Percentiles rank a stretch among this genome's conserved stretches.
phyloP scores from a whole-genome alignment of 2,113 vertebrate species.

The Mohoua ochrocephala region DNA sequence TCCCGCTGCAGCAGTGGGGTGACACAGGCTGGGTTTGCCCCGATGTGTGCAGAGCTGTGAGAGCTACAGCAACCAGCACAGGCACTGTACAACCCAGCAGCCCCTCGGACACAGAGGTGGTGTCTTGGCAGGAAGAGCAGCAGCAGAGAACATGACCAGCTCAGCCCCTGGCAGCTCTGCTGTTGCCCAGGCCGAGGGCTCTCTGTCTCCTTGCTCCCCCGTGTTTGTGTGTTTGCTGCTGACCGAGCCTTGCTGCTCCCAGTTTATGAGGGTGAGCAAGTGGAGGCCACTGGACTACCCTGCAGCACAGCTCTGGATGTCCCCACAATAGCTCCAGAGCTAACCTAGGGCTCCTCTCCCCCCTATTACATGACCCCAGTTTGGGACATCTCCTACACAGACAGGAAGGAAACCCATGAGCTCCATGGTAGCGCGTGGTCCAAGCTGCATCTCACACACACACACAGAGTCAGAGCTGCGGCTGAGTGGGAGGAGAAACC shows the following conservation, averaged over 20 bases:
- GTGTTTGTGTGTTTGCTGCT: background rate
- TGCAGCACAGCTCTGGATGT: background rate
- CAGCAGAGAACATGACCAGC: background rate
- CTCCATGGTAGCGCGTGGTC: background rate
- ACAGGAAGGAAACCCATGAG: background rate
- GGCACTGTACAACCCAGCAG: background rate
- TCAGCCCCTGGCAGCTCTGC: background rate
- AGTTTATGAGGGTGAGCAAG: background rate
- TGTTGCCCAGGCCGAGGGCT: background rate
- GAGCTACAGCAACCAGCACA: background rate
- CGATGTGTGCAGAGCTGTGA: rapidly evolving
- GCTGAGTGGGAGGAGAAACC: background rate
- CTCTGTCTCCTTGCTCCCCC: background rate
- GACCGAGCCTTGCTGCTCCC: background rate
- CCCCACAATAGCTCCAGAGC: background rate
- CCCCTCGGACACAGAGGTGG: background rate
- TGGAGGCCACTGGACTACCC: background rate
- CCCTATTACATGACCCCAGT: background rate
- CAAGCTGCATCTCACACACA: background rate
- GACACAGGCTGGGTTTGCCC: background rate
- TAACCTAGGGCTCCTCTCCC: background rate
- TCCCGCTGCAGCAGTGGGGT: background rate
- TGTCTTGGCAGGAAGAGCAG: background rate
- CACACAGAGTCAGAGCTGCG: background rate
- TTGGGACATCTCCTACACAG: background rate